Evolutionary conservation across 2,888 invertebrate genomes (phyloP), one percentile per base, ranked within the genome.

Genomic region (Ophion ellenae): DNA sequence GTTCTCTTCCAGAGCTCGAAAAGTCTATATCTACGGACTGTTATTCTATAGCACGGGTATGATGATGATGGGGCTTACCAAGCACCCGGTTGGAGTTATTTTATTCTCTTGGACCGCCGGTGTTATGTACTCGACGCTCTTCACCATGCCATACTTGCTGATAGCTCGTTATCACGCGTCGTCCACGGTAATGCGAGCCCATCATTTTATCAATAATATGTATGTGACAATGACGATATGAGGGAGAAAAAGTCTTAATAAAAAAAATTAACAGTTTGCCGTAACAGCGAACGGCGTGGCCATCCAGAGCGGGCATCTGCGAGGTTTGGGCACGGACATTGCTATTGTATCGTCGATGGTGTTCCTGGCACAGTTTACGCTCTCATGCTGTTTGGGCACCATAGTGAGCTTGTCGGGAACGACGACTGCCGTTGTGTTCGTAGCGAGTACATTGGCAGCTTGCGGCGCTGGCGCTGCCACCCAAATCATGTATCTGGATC

Each of bases 321-420:
- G 99, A 11, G 99, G 99, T 6, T 95, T 99, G 77, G 99, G 99
- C 9, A 99, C 99, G 0, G 99, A 99, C 93, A 97, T 99, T 0
- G 99, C 99, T 0, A 96, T 99, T 77, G 97, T 99, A 59, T 98
- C 98, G 92, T 98, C 98, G 92, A 99, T 99, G 97, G 99, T 98
- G 3, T 99, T 99, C 94, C 95, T 99, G 87, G 99, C 99, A 0
- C 99, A 99, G 94, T 98, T 99, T 91, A 95, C 98, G 59, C 95
- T 99, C 14, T 99, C 99, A 0, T 95, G 98, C 89, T 96, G 97
- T 90, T 97, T 98, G 96, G 98, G 98, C 0, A 96, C 97, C 40
- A 97, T 99, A 74, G 97, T 99, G 10, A 96, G 96, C 84, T 94
- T 96, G 6, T 96, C 96, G 0, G 97, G 98, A 63, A 97, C 98